These are phyloP conservation scores for Orussus abietinus DNA, from an alignment of 1,140 invertebrate species.

Conservation along the genomic window DNA sequence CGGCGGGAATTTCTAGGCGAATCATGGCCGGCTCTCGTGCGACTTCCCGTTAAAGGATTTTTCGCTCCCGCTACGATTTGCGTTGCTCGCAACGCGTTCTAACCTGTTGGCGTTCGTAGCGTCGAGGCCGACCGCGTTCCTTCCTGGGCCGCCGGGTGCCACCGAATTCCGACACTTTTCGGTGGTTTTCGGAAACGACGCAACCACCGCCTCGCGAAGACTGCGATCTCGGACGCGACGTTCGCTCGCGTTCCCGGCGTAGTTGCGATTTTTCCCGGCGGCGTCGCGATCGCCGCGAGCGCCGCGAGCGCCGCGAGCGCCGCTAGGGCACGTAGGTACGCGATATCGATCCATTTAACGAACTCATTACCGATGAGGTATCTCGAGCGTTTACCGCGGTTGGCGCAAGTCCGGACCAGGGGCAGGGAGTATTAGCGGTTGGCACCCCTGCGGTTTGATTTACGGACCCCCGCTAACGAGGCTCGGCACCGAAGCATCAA, in stretches of 20 bases:
- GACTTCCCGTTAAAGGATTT: constrained; percentile 24
- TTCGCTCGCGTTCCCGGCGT: too few relatives aligned
- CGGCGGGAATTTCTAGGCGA: too few relatives aligned
- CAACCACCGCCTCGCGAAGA: background rate
- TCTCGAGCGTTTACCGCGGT: constrained; percentile 47
- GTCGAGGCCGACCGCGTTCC: constrained; percentile 23
- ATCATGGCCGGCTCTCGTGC: constrained; percentile 20
- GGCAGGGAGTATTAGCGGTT: constrained; percentile 43
- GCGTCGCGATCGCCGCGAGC: background rate
- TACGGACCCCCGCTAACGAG: constrained; percentile 48
- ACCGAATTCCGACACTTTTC: background rate
- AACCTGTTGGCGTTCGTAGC: constrained; percentile 24
- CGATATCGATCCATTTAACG: constrained; percentile 51
- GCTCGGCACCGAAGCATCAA: constrained; percentile 7
- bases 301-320: constrained; percentile 1
- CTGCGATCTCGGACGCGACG: background rate
- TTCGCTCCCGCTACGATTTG: constrained; percentile 16
- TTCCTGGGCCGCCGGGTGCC: constrained; percentile 18
- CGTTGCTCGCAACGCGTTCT: constrained; percentile 21
- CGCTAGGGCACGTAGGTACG: constrained; percentile 7
- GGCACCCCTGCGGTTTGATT: constrained; percentile 51
- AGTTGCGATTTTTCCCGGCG: too few relatives aligned
- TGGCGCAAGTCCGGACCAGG: constrained; percentile 21
- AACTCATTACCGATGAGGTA: constrained; percentile 53
- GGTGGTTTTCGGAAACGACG: background rate